These are phyloP conservation scores for Drosophila limbata DNA, from an alignment of 2,888 invertebrate genomes.

Conservation along the genomic window DNA sequence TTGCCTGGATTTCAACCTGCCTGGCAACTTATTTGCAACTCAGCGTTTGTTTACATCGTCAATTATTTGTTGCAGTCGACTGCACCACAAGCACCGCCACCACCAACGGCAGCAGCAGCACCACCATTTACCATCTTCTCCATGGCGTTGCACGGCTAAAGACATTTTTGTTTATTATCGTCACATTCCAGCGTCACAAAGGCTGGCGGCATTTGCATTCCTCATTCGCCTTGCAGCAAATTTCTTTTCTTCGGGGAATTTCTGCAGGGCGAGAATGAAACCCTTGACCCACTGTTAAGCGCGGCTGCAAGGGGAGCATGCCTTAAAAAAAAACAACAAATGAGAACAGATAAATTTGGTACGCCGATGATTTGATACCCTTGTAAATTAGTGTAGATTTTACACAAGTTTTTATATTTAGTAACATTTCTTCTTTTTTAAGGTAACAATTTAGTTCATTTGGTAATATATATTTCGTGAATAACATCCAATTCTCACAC, in stretches of 20 bases:
- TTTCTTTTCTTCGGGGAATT: constrained; percentile 5
- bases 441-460: too few species aligned
- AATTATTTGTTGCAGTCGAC: constrained; percentile 46
- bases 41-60: constrained; percentile 58
- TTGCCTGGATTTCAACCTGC: constrained; percentile 22
- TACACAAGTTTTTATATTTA: background rate
- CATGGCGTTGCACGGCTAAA: constrained; percentile 13
- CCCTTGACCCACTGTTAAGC: constrained; percentile 51
- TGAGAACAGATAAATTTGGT: background rate
- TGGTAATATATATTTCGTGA: too few species aligned
- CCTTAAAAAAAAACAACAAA: constrained; percentile 17
- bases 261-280: constrained; percentile 17
- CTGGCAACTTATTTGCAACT: constrained; percentile 36
- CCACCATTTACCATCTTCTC: background rate
- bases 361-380: background rate
- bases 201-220: constrained; percentile 40
- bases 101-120: background rate
- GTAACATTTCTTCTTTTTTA: background rate
- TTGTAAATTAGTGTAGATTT: background rate
- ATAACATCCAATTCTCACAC: too few species aligned
- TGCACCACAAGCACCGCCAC: constrained; percentile 6
- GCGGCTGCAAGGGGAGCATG: constrained; percentile 12
- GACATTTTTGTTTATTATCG: constrained; percentile 52
- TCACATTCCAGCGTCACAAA: constrained; percentile 49
- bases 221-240: constrained; percentile 3